Base-by-base conservation (phyloP, 2,888 invertebrate species). In the Perizoma flavofasciatum region DNA sequence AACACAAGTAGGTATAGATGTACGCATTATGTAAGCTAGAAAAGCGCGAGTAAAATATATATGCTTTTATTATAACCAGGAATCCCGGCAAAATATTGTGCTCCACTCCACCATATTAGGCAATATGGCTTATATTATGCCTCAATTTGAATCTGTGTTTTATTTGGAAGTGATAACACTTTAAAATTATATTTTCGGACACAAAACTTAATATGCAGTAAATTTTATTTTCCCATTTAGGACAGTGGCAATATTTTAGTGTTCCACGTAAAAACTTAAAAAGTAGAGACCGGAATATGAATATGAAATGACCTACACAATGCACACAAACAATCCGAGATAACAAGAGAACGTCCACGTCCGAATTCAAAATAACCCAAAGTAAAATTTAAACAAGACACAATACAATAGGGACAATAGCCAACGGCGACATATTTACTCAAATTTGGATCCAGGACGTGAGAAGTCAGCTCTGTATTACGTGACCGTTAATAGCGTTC, bases 401-500 rank as follows among this genome's bases (percentile, higher is more conserved):
- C 74, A 81, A 82, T 78, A 85, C 78, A 82, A 85, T 81, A 82
- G 78, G 78, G 81, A 78, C 71, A 70, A 74, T 77, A 72, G 71
- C 70, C 74, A 77, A 72, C 78, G 74, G 75, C 78, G 80, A 85
- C 82, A 83, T 86, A 86, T 87, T 86, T 84, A 83, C 86, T 85
- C 81, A 85, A 88, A 87, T 88, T 86, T 86, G 82, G 86, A 85
- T 86, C 80, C 78, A 81, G 84, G 72, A 83, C 85, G 83, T 85
- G 85, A 83, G 80, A 79, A 85, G 81, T 82, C 79, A 82, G 81
- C 78, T 82, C 81, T 85, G 78, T 81, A 84, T 85, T 87, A 88
- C 85, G 86, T 87, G 86, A 86, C 85, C 81, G 83, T 86, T 90
- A 89, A 90, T 86, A 81, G 84, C 80, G 79, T 85, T 84, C 51